Base-by-base conservation (phyloP, 2,888 invertebrate genomes). In the Yponomeuta malinellus region DNA sequence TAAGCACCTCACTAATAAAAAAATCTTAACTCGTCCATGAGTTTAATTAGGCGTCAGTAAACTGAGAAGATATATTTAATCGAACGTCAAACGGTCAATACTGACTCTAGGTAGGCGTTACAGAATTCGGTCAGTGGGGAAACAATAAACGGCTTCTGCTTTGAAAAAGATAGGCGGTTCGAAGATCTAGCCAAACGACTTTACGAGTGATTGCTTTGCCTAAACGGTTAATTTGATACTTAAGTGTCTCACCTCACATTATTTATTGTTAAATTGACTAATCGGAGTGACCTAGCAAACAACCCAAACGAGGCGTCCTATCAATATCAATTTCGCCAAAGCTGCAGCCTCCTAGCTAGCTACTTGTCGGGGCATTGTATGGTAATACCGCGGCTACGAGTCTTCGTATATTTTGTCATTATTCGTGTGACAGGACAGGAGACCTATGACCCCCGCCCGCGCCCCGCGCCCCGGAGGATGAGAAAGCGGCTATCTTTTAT, bases 361-460 rank as follows among this genome's bases (percentile, higher is more conserved):
- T 59, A 59, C 52, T 15, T 15, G 52, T 15, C 15, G 52, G 15
- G 10, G 52, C 65, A 63, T 70, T 70, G 70, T 70, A 70, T 65
- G 64, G n/a, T 70, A 48, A 43, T 70, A 10, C 23, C 29, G 65
- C 70, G 29, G 65, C 43, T 6, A 48, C 68, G 37, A 23, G 48
- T 9, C 43, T 68, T 4, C 68, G 23, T 23, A 68, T 31, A 29
- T 63, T 66, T 68, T 43, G 68, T 48, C 43, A 68, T 68, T 68
- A 29, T 31, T 65, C 31, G 33, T 31, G 65, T 65, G 65, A 68
- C 48, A 43, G 68, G 65, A 68, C 48, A 43, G 68, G 12, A 43
- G 68, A 68, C 68, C 68, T 68, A 48, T 68, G 68, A 68, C 68
- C 66, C 33, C 4, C 33, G 66, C 33, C 65, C 65, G 65, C 43